Evolutionary conservation across 2,888 invertebrate species (phyloP).

Genomic region (Hypercompe scribonia): DNA sequence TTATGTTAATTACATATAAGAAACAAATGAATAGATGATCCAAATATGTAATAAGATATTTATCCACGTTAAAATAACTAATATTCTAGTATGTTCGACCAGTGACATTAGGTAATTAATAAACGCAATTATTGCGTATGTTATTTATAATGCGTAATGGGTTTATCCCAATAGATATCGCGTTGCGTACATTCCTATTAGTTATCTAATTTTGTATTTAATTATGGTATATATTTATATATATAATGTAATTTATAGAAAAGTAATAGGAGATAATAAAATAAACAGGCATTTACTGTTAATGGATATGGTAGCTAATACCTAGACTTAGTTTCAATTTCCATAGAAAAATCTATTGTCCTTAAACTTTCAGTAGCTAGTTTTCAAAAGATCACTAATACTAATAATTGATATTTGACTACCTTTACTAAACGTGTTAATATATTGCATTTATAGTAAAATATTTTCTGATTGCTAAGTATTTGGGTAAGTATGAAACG

Average conservation of each 20-base stretch:
- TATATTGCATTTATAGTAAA: too few relatives aligned
- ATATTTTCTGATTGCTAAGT: too few relatives aligned
- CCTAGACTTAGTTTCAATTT: too few relatives aligned
- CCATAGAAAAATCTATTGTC: too few relatives aligned
- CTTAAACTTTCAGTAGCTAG: too few relatives aligned
- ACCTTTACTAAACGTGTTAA: too few relatives aligned
- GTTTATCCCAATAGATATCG: slow-evolving; percentile 1
- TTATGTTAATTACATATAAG: not conserved
- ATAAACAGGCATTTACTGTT: not conserved
- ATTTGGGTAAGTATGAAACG: not conserved
- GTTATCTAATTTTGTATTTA: not conserved
- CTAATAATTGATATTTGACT: too few relatives aligned
- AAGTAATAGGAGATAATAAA: not conserved
- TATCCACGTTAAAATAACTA: not conserved
- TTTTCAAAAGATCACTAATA: too few relatives aligned
- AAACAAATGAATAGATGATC: not conserved
- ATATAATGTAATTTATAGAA: not conserved
- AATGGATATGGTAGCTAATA: not conserved
- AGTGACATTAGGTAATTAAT: not conserved
- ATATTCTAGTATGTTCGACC: not conserved
- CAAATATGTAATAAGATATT: not conserved
- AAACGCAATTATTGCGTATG: not conserved
- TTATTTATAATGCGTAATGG: not conserved
- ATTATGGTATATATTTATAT: too few relatives aligned
- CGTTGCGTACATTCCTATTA: not conserved